Base-by-base conservation (phyloP, 1,140 invertebrate genomes). In the Drosophila melanogaster region DNA sequence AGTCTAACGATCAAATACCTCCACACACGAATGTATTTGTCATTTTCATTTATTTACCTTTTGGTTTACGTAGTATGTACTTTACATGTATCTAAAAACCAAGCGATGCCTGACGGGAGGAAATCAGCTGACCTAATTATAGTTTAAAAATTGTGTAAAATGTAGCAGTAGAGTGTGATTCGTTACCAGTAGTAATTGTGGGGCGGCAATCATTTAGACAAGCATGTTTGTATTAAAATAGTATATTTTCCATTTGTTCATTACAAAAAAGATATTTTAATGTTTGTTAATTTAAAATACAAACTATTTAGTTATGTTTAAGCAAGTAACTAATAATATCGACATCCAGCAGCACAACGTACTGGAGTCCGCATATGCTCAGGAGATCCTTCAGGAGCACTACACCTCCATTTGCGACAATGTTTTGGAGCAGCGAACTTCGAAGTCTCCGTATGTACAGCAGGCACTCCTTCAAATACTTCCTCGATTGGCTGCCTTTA, bases 401-500 rank as follows among this genome's bases (percentile, higher is more conserved):
- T 97, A 97, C 93, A 95, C 96, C 70, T 95, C 95, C 69, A 96
- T 99, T 58, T 97, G 96, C 90, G 93, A 93, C 79, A 93, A 96
- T 92, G 96, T 98, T 3, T 94, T 99, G 91, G 94, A 94, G 43
- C 97, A 98, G 73, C 94, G 96, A 58, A 92, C 93, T 15, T 95
- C 95, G 0, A 95, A 96, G 75, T 97, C 95, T 47, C 92, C 94
- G 0, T 95, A 97, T 91, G 96, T 99, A 33, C 98, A 99, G 81
- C 96, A 98, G 85, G 95, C 96, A 1, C 92, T 99, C 10, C 94
- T 99, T 59, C 95, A 95, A 22, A 94, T 99, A 41, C 93, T 99
- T 66, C 98, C 98, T n/a, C 94, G 98, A 56, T 92, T 99, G n/a
- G 98, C 97, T 7, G 97, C 98, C 12, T 98, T 99, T 77, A 96